A percentile compares a stretch with the other conserved stretches of the same genome.
phyloP scores from a whole-genome alignment of 2,113 vertebrate genomes.

The Ceyx melanurus region DNA sequence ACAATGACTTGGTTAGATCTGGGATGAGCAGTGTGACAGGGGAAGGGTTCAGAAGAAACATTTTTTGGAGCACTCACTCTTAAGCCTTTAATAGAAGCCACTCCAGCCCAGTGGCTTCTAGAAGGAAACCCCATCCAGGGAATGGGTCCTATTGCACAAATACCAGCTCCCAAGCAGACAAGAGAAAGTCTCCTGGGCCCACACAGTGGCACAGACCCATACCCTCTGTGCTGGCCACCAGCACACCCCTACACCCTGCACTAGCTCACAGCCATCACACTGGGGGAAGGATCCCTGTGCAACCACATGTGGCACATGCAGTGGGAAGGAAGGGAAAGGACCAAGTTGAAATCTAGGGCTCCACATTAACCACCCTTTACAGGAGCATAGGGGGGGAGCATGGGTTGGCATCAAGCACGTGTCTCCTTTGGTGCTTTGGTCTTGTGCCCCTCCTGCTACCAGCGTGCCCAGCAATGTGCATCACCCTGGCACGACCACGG shows the following conservation, averaged over 20 bases:
- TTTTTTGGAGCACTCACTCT: not conserved
- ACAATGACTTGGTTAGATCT: not conserved
- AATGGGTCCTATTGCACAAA: not conserved
- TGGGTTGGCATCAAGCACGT: not conserved
- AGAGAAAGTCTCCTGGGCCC: not conserved
- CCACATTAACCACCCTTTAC: not conserved
- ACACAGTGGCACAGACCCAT: not conserved
- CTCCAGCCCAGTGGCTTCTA: not conserved
- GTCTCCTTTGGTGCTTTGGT: not conserved
- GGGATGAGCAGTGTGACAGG: not conserved
- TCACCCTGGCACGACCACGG: not conserved
- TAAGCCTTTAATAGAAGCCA: not conserved
- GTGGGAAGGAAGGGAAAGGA: not conserved
- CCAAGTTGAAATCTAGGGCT: not conserved
- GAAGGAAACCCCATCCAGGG: not conserved
- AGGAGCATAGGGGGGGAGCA: not conserved
- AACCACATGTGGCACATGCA: not conserved
- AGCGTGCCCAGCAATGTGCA: not conserved
- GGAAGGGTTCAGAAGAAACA: not conserved
- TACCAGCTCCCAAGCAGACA: not conserved
- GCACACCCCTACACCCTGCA: not conserved
- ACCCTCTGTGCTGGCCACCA: not conserved
- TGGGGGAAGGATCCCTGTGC: not conserved
- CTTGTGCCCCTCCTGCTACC: not conserved
- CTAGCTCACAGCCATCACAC: not conserved